Conservation (phyloP, 2,113 vertebrate genomes). For the Myanophis thanlyinensis region DNA sequence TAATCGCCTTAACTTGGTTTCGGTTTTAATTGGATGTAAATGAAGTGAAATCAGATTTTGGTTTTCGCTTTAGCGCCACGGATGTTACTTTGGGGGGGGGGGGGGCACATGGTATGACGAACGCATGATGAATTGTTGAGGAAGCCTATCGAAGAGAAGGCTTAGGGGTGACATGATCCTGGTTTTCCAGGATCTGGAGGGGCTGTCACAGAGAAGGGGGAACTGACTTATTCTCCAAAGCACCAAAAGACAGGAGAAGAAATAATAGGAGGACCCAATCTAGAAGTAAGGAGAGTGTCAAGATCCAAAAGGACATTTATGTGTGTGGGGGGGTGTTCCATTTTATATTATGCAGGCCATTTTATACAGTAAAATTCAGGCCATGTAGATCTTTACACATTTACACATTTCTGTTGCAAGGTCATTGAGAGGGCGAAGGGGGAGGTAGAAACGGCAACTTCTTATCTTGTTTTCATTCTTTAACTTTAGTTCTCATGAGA, state of each 20-base stretch:
- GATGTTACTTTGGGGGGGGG: background rate
- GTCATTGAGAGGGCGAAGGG: too few species aligned
- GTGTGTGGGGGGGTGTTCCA: too few species aligned
- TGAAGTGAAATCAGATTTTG: background rate
- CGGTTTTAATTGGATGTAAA: background rate
- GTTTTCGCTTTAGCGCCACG: background rate
- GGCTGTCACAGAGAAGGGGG: background rate
- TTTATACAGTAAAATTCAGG: too few species aligned
- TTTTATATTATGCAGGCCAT: too few species aligned
- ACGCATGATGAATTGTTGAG: background rate
- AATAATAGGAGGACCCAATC: background rate
- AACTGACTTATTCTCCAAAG: background rate
- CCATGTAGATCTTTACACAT: too few species aligned
- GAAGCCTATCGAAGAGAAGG: background rate
- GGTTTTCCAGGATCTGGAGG: background rate
- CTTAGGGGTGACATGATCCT: background rate
- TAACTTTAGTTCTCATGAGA: too few species aligned
- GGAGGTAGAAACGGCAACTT: too few species aligned
- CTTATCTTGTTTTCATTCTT: too few species aligned
- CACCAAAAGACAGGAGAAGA: background rate
- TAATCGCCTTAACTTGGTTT: background rate
- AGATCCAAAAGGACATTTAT: too few species aligned
- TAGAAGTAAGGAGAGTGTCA: background rate
- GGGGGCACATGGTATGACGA: background rate
- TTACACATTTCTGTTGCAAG: too few species aligned